These are phyloP conservation scores for Menidia beryllina DNA, from an alignment of 2,113 vertebrate species.

Conservation along the genomic window DNA sequence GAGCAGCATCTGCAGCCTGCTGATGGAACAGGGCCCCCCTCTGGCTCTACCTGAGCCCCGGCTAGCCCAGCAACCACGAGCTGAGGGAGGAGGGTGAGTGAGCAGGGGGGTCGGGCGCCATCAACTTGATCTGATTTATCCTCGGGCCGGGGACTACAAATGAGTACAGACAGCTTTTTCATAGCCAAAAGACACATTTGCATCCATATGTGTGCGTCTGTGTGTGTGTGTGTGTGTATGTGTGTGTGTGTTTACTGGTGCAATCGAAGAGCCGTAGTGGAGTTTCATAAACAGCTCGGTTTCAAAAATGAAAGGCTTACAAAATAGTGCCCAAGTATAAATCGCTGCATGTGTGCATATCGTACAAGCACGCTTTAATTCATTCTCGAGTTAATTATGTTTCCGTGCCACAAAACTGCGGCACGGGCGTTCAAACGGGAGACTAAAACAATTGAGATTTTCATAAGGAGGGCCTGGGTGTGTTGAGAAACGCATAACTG, in stretches of 20 bases:
- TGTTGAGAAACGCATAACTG: constrained; percentile 15
- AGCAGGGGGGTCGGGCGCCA: constrained; percentile 20
- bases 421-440: background rate
- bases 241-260: constrained; percentile 22
- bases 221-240: constrained; percentile 37
- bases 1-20: constrained; percentile 67
- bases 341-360: background rate
- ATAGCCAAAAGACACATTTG: constrained; percentile 75
- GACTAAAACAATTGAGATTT: constrained; percentile 1
- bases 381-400: constrained; percentile 14
- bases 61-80: constrained; percentile 59
- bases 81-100: constrained; percentile 7
- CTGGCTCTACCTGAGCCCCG: constrained; percentile 69
- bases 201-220: constrained; percentile 53
- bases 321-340: constrained; percentile 10
- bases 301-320: constrained; percentile 28
- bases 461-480: constrained; percentile 19
- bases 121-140: constrained; percentile 65
- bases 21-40: constrained; percentile 39
- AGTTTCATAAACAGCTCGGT: constrained; percentile 55
- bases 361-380: constrained; percentile 2
- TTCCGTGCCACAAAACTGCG: constrained; percentile 1
- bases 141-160: constrained; percentile 70
- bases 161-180: constrained; percentile 76
- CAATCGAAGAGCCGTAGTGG: background rate